A percentile compares a stretch with the other conserved stretches of the same genome.
Conservation (phyloP, 2,113 vertebrate species). For the Mugil cephalus region DNA sequence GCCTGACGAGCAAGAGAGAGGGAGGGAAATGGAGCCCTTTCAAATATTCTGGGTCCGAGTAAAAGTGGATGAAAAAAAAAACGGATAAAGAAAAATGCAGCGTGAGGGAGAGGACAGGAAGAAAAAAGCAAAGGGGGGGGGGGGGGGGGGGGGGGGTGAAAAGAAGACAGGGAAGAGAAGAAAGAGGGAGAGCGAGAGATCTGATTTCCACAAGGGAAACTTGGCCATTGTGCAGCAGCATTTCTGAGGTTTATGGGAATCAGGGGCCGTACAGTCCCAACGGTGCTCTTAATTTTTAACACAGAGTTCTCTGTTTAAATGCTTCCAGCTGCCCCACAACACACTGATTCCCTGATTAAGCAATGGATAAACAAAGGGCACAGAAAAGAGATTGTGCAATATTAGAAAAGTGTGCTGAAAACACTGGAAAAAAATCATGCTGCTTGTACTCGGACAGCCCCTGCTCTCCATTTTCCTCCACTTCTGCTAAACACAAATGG, state of each 20-base stretch:
- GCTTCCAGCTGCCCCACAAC: slow-evolving; percentile 72
- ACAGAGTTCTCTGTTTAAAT: slow-evolving; percentile 72
- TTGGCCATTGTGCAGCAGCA: slow-evolving; percentile 73
- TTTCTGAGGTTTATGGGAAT: slow-evolving; percentile 80
- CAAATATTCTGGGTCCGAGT: slow-evolving; percentile 52
- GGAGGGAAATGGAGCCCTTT: slow-evolving; percentile 17
- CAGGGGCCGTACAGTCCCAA: slow-evolving; percentile 68
- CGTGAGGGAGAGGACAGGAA: not conserved
- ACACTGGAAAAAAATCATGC: not conserved
- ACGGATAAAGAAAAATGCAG: slow-evolving; percentile 37
- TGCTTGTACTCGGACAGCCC: not conserved
- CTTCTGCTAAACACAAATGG: slow-evolving; percentile 45
- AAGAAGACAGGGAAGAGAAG: slow-evolving; percentile 1
- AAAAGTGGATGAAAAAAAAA: slow-evolving; percentile 62
- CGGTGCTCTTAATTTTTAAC: slow-evolving; percentile 74
- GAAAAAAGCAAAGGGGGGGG: slow-evolving; percentile 16
- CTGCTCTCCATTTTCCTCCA: slow-evolving; percentile 42
- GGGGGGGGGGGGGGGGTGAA: not conserved
- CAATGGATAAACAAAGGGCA: slow-evolving; percentile 40
- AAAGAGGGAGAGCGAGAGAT: slow-evolving; percentile 29
- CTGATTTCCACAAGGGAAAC: slow-evolving; percentile 73
- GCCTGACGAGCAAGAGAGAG: not conserved
- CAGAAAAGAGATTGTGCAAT: slow-evolving; percentile 34
- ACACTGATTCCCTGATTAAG: slow-evolving; percentile 56
- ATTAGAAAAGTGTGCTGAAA: slow-evolving; percentile 5